Percentiles rank a stretch among this genome's conserved stretches.
These are phyloP conservation scores for Cichlasoma orientale DNA, from an alignment of 2,797 vertebrate genomes.

Conservation along the genomic window DNA sequence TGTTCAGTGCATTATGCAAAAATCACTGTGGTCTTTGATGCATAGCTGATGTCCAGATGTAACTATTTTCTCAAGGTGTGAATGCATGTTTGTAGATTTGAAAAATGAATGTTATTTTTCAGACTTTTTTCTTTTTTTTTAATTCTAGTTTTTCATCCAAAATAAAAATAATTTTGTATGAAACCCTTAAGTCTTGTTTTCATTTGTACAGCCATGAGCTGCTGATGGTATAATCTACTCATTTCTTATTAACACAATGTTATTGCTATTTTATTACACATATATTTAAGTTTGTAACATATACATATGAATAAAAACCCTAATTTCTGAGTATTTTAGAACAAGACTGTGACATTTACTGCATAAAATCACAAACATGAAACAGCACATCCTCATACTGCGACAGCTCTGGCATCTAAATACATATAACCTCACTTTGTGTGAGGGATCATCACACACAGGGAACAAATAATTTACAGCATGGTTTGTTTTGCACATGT, in stretches of 20 bases:
- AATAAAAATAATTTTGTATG: slow-evolving; percentile 72
- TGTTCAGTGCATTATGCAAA: slow-evolving; percentile 58
- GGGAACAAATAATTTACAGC: slow-evolving; percentile 32
- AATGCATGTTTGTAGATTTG: slow-evolving; percentile 46
- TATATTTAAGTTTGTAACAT: background rate
- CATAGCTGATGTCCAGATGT: slow-evolving; percentile 25
- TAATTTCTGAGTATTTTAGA: background rate
- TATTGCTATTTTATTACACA: background rate
- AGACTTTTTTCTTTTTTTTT: slow-evolving; percentile 57
- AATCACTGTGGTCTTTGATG: slow-evolving; percentile 45
- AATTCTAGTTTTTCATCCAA: slow-evolving; percentile 56
- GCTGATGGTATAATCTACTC: background rate
- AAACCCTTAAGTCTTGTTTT: slow-evolving; percentile 4
- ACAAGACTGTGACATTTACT: background rate
- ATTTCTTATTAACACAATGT: background rate
- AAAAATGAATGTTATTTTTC: slow-evolving; percentile 56
- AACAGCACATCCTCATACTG: background rate
- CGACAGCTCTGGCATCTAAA: background rate
- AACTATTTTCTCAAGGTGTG: slow-evolving; percentile 40
- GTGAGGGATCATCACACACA: background rate
- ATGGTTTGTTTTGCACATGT: slow-evolving; percentile 35
- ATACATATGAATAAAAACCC: background rate
- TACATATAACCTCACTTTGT: background rate
- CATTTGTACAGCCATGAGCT: background rate
- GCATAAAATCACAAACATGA: background rate